These are phyloP conservation scores for Megaleporinus macrocephalus DNA, from an alignment of 2,113 vertebrate genomes.

Conservation along the genomic window DNA sequence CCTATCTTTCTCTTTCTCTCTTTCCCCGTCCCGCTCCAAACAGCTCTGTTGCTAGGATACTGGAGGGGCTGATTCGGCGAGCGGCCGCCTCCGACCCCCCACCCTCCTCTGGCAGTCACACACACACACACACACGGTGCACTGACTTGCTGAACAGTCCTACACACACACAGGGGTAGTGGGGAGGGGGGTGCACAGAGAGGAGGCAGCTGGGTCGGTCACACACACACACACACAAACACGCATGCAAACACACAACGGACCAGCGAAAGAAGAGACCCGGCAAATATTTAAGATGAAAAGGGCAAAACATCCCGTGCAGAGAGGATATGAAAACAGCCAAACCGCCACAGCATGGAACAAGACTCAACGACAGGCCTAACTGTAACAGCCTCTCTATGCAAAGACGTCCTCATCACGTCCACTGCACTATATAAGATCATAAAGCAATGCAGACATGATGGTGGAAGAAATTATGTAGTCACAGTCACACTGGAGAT, in stretches of 20 bases:
- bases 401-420: background rate
- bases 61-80: constrained; percentile 80
- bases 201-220: constrained; percentile 78
- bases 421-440: background rate
- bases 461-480: too few relatives aligned
- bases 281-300: constrained; percentile 53
- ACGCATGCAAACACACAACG: constrained; percentile 58
- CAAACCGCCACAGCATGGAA: constrained; percentile 18
- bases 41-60: constrained; percentile 86
- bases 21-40: constrained; percentile 80
- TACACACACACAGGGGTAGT: constrained; percentile 50
- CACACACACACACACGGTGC: constrained; percentile 41
- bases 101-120: constrained; percentile 76
- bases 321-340: constrained; percentile 26
- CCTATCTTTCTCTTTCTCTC: constrained; percentile 52
- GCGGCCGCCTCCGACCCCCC: constrained; percentile 68
- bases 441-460: background rate
- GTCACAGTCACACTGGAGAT: too few relatives aligned
- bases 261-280: constrained; percentile 57
- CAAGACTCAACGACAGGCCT: constrained; percentile 1
- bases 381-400: background rate
- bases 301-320: constrained; percentile 44
- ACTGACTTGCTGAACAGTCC: constrained; percentile 50
- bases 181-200: constrained; percentile 38
- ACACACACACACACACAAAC: constrained; percentile 47